Evolutionary conservation across 2,797 vertebrate genomes (phyloP).

Genomic region (Sandelia bainsii): DNA sequence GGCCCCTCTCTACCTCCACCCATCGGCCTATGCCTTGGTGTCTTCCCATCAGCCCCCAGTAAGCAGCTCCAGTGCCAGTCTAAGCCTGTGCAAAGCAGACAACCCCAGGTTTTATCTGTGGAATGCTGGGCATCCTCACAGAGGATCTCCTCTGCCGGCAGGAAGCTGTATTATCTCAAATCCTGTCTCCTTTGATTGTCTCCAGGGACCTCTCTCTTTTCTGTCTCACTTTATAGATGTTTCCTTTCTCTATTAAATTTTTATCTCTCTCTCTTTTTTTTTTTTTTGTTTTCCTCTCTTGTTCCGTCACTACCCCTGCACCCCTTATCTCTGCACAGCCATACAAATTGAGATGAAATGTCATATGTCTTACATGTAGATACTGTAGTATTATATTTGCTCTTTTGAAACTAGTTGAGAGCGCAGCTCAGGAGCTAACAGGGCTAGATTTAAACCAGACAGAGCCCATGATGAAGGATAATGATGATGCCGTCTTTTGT

Average conservation of each 20-base stretch:
- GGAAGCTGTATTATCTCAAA: slow-evolving; percentile 72
- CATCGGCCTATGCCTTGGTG: slow-evolving; percentile 26
- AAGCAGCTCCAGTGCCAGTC: slow-evolving; percentile 73
- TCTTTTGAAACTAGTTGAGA: slow-evolving; percentile 39
- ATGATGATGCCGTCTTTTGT: slow-evolving; percentile 79
- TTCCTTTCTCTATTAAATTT: slow-evolving; percentile 41
- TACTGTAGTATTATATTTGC: slow-evolving; percentile 2
- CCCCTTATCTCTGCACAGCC: no score
- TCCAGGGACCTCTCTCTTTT: slow-evolving; percentile 46
- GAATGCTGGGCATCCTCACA: slow-evolving; percentile 75
- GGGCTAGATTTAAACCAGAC: slow-evolving; percentile 72
- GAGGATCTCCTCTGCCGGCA: slow-evolving; percentile 71
- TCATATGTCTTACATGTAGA: not conserved
- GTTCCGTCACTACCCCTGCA: not conserved
- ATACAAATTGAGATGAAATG: slow-evolving; percentile 13
- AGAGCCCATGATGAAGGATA: slow-evolving; percentile 70
- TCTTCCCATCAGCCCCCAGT: slow-evolving; percentile 52
- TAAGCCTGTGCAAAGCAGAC: slow-evolving; percentile 72
- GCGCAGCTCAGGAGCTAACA: slow-evolving; percentile 58
- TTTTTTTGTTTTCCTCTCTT: slow-evolving; percentile 11
- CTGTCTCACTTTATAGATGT: slow-evolving; percentile 51
- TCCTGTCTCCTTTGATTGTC: slow-evolving; percentile 69
- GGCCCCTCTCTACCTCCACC: slow-evolving; percentile 38
- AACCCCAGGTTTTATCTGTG: slow-evolving; percentile 75
- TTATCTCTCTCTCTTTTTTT: not conserved